Evolutionary conservation across 2,888 invertebrate species (phyloP).

Genomic region (Encarsia formosa): DNA sequence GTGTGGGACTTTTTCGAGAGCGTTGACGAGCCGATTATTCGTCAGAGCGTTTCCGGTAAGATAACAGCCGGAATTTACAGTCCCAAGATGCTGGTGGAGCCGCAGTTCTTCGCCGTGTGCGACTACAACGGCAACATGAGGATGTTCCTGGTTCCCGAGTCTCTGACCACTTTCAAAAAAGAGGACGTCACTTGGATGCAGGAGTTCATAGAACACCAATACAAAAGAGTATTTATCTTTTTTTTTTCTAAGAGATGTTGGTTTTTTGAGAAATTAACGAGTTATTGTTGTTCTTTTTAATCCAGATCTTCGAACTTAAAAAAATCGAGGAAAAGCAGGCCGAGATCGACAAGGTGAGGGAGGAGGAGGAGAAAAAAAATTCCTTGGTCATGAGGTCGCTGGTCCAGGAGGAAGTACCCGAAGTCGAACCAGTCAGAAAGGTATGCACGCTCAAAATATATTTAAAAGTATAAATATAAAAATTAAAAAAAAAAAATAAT

Average conservation of each 20-base stretch:
- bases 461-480: not conserved
- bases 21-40: slow-evolving; percentile 65
- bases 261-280: no score
- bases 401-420: no score
- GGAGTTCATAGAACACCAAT: slow-evolving; percentile 39
- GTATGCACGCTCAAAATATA: not conserved
- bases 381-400: no score
- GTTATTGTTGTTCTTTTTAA: no score
- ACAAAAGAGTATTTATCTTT: slow-evolving; percentile 36
- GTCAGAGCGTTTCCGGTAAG: slow-evolving; percentile 46
- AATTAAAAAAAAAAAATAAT: not conserved
- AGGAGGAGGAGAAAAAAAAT: no score
- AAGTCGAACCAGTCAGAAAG: no score
- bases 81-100: slow-evolving; percentile 57
- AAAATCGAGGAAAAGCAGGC: no score
- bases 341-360: no score
- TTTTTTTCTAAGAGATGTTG: no score
- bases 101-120: slow-evolving; percentile 64
- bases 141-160: slow-evolving; percentile 59
- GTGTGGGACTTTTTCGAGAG: slow-evolving; percentile 74
- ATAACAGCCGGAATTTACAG: slow-evolving; percentile 62
- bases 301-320: no score
- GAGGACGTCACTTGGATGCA: slow-evolving; percentile 48
- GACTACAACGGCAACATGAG: slow-evolving; percentile 67
- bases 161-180: slow-evolving; percentile 54